Evolutionary conservation across 2,888 invertebrate genomes (phyloP).

Genomic region (Drosophila villosipedis): DNA sequence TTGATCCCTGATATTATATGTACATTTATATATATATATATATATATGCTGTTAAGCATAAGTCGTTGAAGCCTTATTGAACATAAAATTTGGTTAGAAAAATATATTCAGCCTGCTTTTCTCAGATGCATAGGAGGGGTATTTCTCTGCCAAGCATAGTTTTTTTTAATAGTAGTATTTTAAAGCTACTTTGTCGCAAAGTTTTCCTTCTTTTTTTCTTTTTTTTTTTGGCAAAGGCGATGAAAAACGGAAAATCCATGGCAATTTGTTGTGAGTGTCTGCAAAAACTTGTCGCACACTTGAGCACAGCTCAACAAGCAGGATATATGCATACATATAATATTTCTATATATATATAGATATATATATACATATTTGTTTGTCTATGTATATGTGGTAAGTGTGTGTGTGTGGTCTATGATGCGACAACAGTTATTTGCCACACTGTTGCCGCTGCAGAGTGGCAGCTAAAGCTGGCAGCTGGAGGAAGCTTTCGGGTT

Average conservation of each 20-base stretch:
- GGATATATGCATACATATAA: constrained; percentile 18
- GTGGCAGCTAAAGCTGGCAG: constrained; percentile 39
- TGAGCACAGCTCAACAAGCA: constrained; percentile 62
- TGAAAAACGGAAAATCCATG: constrained; percentile 71
- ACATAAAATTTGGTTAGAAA: neutral
- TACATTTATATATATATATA: neutral
- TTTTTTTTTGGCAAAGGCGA: constrained; percentile 23
- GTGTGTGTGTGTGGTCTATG: constrained; percentile 16
- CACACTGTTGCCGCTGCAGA: constrained; percentile 70
- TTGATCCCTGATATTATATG: neutral
- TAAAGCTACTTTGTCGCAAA: constrained; percentile 50
- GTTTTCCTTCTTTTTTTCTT: constrained; percentile 8
- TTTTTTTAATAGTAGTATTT: neutral
- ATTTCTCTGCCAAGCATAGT: neutral
- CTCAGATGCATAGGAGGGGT: neutral
- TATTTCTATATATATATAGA: constrained; percentile 5
- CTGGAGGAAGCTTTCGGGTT: constrained; percentile 30
- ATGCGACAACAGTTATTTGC: constrained; percentile 73
- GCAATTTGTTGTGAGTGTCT: constrained; percentile 70
- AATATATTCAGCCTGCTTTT: neutral
- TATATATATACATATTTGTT: constrained; percentile 9
- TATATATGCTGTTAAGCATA: neutral
- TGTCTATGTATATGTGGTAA: neutral
- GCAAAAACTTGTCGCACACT: constrained; percentile 73
- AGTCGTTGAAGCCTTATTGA: neutral